Evolutionary conservation across 2,797 vertebrate species (phyloP).

Genomic region (Chiroxiphia lanceolata): DNA sequence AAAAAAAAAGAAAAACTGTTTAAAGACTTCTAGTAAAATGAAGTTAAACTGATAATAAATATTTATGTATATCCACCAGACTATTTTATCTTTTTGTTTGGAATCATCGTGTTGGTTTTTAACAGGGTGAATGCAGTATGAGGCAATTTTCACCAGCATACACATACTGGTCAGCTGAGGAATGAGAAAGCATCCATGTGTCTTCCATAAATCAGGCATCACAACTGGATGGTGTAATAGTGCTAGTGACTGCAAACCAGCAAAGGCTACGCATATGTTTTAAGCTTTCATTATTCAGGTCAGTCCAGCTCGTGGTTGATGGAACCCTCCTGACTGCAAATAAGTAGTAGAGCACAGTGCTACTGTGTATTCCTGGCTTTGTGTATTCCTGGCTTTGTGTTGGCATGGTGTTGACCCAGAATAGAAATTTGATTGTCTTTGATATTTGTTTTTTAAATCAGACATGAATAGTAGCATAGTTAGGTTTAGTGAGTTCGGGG

Average conservation of each 20-base stretch:
- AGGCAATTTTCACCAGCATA: background rate
- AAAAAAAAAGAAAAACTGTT: conserved; percentile 1
- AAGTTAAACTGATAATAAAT: conserved; percentile 70
- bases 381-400: conserved; percentile 26
- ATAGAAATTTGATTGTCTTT: conserved; percentile 28
- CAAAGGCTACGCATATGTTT: background rate
- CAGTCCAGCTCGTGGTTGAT: conserved; percentile 1
- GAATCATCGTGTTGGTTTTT: background rate
- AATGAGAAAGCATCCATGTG: background rate
- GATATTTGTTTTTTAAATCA: conserved; percentile 8
- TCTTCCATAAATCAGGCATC: background rate
- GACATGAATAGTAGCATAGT: background rate
- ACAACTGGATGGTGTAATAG: background rate
- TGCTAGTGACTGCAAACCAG: conserved; percentile 9
- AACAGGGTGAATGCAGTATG: background rate
- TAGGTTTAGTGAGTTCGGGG: background rate
- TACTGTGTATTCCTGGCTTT: conserved; percentile 44
- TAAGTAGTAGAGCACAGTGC: conserved; percentile 54
- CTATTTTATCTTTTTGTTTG: conserved; percentile 24
- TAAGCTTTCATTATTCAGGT: conserved; percentile 53
- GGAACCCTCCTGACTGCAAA: conserved; percentile 61
- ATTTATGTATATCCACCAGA: conserved; percentile 64
- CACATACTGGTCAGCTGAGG: background rate
- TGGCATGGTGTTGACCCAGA: conserved; percentile 4
- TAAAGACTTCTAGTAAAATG: conserved; percentile 55